Percentiles rank a stretch among this genome's conserved stretches.
Evolutionary conservation across 2,113 vertebrate genomes (phyloP).

Genomic region (Chaenogobius annularis): DNA sequence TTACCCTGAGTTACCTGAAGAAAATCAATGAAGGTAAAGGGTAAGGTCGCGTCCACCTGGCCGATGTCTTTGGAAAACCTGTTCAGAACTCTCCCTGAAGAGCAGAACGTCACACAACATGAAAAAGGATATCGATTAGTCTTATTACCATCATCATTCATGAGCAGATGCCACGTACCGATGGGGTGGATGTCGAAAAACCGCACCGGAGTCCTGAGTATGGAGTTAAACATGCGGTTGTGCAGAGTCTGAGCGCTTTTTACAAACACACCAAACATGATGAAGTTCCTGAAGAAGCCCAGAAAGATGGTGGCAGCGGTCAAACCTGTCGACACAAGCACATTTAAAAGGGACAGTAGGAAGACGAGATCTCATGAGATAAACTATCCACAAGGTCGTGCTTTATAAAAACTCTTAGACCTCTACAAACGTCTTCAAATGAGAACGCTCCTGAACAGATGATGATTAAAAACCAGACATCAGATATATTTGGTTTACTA

Average conservation of each 20-base stretch:
- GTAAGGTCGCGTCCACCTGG: slow-evolving; percentile 70
- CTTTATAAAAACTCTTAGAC: too few species aligned
- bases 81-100: slow-evolving; percentile 77
- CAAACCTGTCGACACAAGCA: slow-evolving; percentile 77
- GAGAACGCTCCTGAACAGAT: too few species aligned
- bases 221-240: slow-evolving; percentile 87
- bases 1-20: slow-evolving; percentile 58
- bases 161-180: slow-evolving; percentile 76
- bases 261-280: slow-evolving; percentile 85
- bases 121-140: not conserved
- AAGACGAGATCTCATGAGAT: too few species aligned
- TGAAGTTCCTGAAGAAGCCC: slow-evolving; percentile 80
- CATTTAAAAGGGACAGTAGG: too few species aligned
- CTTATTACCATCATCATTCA: not conserved
- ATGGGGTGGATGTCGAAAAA: slow-evolving; percentile 96
- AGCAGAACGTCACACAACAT: not conserved
- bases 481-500: too few species aligned
- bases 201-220: slow-evolving; percentile 84
- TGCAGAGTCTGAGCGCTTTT: slow-evolving; percentile 83
- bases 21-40: slow-evolving; percentile 76
- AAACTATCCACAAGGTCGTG: too few species aligned
- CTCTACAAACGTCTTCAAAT: too few species aligned
- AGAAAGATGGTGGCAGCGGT: slow-evolving; percentile 82
- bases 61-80: slow-evolving; percentile 80
- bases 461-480: too few species aligned